Percentiles rank a stretch among this genome's conserved stretches.
Evolutionary conservation across 1,140 invertebrate genomes (phyloP).

Genomic region (Akabosia matsudoensis): DNA sequence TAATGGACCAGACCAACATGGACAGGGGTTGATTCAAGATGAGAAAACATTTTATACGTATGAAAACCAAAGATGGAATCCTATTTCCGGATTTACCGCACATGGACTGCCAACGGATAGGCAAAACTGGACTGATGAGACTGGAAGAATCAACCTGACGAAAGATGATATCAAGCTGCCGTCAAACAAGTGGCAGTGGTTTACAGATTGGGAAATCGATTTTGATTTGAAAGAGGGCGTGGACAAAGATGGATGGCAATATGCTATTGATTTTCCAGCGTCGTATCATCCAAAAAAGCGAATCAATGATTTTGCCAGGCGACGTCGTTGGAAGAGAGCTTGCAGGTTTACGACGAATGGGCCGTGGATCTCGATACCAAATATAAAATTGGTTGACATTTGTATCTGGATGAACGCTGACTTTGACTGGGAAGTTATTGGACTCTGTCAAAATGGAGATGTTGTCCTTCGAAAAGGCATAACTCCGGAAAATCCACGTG

Average conservation of each 20-base stretch:
- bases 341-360: constrained; percentile 76
- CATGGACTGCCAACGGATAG: constrained; percentile 77
- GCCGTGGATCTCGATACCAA: constrained; percentile 80
- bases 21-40: constrained; percentile 54
- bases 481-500: constrained; percentile 60
- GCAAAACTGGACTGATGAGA: constrained; percentile 84
- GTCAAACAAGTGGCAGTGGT: constrained; percentile 85
- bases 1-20: neutral
- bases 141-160: constrained; percentile 73
- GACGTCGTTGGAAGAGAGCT: constrained; percentile 77
- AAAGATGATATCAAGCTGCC: constrained; percentile 79
- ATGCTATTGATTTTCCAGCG: constrained; percentile 84
- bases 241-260: constrained; percentile 89
- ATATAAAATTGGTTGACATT: constrained; percentile 75
- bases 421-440: constrained; percentile 67
- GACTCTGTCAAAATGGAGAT: constrained; percentile 75
- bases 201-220: constrained; percentile 85
- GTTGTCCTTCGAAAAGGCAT: constrained; percentile 74
- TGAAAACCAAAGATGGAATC: constrained; percentile 93
- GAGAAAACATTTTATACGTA: constrained; percentile 81
- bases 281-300: constrained; percentile 78
- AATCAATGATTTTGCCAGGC: constrained; percentile 81
- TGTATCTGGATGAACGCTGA: constrained; percentile 62
- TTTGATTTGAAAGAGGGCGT: constrained; percentile 83
- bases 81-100: constrained; percentile 77